phyloP scores from a whole-genome alignment of 2,888 invertebrate genomes.

The Phyto melanocephala region DNA sequence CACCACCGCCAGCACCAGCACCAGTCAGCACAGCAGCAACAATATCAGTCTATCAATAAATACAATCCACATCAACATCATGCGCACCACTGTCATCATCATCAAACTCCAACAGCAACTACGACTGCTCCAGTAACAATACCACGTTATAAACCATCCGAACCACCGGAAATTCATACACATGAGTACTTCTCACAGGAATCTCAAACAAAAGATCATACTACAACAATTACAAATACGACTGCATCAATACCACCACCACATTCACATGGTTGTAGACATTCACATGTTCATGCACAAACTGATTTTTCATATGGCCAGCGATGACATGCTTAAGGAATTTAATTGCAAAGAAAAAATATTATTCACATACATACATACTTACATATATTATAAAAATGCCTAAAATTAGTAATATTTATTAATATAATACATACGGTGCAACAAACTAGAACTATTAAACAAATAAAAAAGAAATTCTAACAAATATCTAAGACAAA shows the following conservation, averaged over 20 bases:
- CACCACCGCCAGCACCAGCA: conserved; percentile 16
- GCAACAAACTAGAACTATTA: too few species aligned
- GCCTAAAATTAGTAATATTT: too few species aligned
- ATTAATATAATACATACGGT: too few species aligned
- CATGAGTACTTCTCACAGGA: conserved; percentile 59
- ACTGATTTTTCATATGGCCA: conserved; percentile 71
- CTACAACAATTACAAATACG: conserved; percentile 49
- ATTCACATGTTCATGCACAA: conserved; percentile 69
- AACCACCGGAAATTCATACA: conserved; percentile 60
- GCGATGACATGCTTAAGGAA: conserved; percentile 65
- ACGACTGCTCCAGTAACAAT: conserved; percentile 20
- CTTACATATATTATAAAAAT: too few species aligned
- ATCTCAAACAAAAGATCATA: conserved; percentile 54
- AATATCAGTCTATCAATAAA: background rate
- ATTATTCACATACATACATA: too few species aligned
- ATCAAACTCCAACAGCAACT: conserved; percentile 39
- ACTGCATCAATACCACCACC: conserved; percentile 42
- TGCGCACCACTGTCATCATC: conserved; percentile 55
- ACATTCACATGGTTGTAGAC: conserved; percentile 66
- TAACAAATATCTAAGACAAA: too few species aligned
- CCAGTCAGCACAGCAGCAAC: conserved; percentile 7
- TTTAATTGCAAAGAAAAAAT: background rate
- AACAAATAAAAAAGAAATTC: too few species aligned
- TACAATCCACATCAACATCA: conserved; percentile 38
- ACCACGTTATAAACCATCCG: conserved; percentile 45